Conservation (phyloP, 2,113 vertebrate species). For the Edolisoma coerulescens region DNA sequence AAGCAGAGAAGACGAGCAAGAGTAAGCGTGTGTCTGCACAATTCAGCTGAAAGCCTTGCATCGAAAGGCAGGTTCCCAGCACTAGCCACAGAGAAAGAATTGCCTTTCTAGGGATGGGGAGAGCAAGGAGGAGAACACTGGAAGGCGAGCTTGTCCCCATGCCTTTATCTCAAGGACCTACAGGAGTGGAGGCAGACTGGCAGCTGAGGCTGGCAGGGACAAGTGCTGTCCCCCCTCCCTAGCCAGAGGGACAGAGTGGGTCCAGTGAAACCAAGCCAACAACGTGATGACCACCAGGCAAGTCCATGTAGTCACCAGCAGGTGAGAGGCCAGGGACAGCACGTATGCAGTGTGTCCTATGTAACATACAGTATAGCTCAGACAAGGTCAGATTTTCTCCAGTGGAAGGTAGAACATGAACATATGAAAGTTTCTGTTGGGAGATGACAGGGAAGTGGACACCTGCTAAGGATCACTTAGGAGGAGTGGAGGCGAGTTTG, state of each 20-base stretch:
- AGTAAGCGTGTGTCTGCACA: neutral
- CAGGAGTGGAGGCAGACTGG: neutral
- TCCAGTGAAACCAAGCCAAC: neutral
- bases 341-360: no score
- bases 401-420: neutral
- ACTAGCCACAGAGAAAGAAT: neutral
- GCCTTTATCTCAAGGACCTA: neutral
- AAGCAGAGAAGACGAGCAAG: neutral
- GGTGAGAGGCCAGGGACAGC: neutral
- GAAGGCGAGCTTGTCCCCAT: neutral
- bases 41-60: neutral
- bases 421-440: accelerated
- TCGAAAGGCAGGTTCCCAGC: neutral
- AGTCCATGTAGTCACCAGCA: neutral
- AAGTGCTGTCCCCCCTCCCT: neutral
- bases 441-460: neutral
- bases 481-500: neutral
- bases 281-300: neutral
- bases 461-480: neutral
- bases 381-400: neutral
- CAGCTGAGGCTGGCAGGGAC: neutral
- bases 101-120: neutral
- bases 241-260: neutral
- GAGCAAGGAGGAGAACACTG: neutral
- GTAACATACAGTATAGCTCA: neutral